Conservation (phyloP, 2,113 vertebrate species). For the Tetrax tetrax region DNA sequence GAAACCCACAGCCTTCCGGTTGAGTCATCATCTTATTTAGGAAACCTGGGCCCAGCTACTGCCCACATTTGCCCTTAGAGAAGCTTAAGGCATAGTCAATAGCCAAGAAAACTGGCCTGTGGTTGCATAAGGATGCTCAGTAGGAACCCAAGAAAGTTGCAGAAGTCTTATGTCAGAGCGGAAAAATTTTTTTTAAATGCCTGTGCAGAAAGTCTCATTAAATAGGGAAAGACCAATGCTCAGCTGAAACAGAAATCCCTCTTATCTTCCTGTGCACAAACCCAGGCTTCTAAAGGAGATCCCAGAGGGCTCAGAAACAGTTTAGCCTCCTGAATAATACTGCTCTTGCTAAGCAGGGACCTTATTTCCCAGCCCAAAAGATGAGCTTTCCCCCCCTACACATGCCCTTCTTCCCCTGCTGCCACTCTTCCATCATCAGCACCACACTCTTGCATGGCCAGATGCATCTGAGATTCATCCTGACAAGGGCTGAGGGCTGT, state of each 20-base stretch:
- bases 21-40: not conserved
- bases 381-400: not conserved
- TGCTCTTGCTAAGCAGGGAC: not conserved
- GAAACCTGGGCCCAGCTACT: not conserved
- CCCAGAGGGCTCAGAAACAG: slow-evolving; percentile 22
- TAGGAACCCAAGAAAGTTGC: not conserved
- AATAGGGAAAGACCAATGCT: not conserved
- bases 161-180: not conserved
- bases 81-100: not conserved
- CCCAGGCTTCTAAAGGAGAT: not conserved
- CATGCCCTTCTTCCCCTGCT: not conserved
- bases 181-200: not conserved
- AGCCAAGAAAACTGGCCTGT: not conserved
- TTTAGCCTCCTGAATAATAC: slow-evolving; percentile 10
- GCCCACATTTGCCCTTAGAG: not conserved
- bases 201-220: not conserved
- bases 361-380: not conserved
- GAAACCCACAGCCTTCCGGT: not conserved
- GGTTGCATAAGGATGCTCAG: not conserved
- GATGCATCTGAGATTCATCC: not conserved
- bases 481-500: not conserved
- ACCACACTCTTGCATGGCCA: not conserved
- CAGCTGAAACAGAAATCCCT: not conserved
- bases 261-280: slow-evolving; percentile 47
- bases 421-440: not conserved